phyloP scores from a whole-genome alignment of 2,888 invertebrate species.

The Polydesmus complanatus region DNA sequence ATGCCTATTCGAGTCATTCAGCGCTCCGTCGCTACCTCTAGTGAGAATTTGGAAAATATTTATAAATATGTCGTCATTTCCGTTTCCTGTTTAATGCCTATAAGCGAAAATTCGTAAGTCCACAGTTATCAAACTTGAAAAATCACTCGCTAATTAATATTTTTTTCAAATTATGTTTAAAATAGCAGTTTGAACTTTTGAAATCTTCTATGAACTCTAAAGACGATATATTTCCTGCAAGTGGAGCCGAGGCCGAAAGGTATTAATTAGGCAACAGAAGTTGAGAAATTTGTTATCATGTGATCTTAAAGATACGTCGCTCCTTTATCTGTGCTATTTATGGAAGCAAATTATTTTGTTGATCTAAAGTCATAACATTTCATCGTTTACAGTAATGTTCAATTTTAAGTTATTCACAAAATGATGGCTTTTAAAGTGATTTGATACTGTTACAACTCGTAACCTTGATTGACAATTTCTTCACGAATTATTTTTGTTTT shows the following conservation, averaged over 20 bases:
- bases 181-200: not conserved
- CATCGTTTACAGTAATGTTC: not conserved
- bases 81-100: not conserved
- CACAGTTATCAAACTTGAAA: no score
- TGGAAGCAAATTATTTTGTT: not conserved
- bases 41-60: no score
- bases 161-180: not conserved
- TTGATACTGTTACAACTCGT: no score
- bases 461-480: no score
- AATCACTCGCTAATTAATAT: no score
- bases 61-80: no score
- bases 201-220: slow-evolving; percentile 29
- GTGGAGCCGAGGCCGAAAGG: slow-evolving; percentile 29
- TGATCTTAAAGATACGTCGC: not conserved
- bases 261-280: slow-evolving; percentile 18
- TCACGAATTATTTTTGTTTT: no score
- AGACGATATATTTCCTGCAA: slow-evolving; percentile 24
- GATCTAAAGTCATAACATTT: not conserved
- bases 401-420: no score
- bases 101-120: no score
- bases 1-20: no score
- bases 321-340: not conserved
- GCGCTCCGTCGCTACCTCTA: no score
- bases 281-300: not conserved
- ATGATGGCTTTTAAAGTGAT: no score